These are phyloP conservation scores for Drosophila antonietae DNA, from an alignment of 2,888 invertebrate genomes.

Conservation along the genomic window DNA sequence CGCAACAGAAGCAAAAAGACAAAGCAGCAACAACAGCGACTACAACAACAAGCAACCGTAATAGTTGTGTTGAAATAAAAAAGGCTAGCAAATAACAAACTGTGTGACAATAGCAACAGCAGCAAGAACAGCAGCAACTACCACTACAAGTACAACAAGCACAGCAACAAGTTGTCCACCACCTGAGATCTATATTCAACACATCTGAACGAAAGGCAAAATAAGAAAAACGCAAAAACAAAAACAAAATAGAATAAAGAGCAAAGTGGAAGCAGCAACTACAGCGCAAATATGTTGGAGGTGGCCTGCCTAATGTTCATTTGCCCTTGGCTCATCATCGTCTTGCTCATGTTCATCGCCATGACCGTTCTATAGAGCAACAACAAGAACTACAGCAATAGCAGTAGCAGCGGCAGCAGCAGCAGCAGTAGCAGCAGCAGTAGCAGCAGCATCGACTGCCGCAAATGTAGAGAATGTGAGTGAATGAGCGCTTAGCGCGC, in stretches of 20 bases:
- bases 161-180: conserved; percentile 67
- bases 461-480: conserved; percentile 10
- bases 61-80: conserved; percentile 15
- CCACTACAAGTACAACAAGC: conserved; percentile 8
- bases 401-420: conserved; percentile 6
- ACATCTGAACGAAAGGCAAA: neutral
- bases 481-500: conserved; percentile 6
- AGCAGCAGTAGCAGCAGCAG: neutral
- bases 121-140: neutral
- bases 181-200: conserved; percentile 32
- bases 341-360: conserved; percentile 88
- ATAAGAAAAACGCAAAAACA: neutral
- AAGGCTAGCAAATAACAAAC: conserved; percentile 8
- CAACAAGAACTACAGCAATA: neutral
- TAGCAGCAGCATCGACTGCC: neutral
- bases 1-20: conserved; percentile 1
- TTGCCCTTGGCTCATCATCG: conserved; percentile 89
- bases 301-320: conserved; percentile 88
- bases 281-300: conserved; percentile 79
- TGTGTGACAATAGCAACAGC: conserved; percentile 14
- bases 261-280: conserved; percentile 7
- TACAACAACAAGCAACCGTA: conserved; percentile 9
- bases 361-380: conserved; percentile 87
- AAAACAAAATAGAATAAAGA: conserved; percentile 1
- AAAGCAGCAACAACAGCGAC: conserved; percentile 9